Conservation (phyloP, 2,888 invertebrate genomes). For the Gerris lacustris region DNA sequence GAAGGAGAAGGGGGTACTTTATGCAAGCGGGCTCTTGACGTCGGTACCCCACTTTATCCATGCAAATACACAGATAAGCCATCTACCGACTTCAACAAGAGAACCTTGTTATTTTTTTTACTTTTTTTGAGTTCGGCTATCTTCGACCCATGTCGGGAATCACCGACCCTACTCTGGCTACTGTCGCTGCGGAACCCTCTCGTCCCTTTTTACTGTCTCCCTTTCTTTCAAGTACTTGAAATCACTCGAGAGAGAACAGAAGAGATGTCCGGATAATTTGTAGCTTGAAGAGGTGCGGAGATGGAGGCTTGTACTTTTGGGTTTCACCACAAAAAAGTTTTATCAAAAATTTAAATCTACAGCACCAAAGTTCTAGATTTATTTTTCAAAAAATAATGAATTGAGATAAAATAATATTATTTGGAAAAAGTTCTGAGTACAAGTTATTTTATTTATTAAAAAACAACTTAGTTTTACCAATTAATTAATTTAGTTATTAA, state of each 20-base stretch:
- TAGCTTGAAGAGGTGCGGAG: not conserved
- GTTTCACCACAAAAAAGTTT: no score
- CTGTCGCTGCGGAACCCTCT: not conserved
- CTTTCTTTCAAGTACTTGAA: not conserved
- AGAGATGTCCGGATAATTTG: not conserved
- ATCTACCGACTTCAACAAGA: not conserved
- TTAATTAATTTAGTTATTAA: no score
- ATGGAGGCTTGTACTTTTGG: no score
- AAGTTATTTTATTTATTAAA: no score
- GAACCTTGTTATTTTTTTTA: not conserved
- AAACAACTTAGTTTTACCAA: no score
- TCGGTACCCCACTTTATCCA: not conserved
- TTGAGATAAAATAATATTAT: no score
- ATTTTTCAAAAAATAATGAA: no score
- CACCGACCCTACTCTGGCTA: constrained; percentile 2
- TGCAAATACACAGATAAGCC: constrained; percentile 5
- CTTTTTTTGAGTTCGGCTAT: not conserved
- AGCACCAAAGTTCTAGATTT: no score
- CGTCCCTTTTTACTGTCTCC: not conserved
- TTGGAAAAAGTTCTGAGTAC: no score
- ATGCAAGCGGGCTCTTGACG: not conserved
- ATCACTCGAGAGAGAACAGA: not conserved
- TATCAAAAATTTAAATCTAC: no score
- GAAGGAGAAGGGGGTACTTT: not conserved
- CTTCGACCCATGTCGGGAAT: constrained; percentile 1